These are phyloP conservation scores for Mesoclemmys tuberculata DNA, from an alignment of 2,113 vertebrate species.

Conservation along the genomic window DNA sequence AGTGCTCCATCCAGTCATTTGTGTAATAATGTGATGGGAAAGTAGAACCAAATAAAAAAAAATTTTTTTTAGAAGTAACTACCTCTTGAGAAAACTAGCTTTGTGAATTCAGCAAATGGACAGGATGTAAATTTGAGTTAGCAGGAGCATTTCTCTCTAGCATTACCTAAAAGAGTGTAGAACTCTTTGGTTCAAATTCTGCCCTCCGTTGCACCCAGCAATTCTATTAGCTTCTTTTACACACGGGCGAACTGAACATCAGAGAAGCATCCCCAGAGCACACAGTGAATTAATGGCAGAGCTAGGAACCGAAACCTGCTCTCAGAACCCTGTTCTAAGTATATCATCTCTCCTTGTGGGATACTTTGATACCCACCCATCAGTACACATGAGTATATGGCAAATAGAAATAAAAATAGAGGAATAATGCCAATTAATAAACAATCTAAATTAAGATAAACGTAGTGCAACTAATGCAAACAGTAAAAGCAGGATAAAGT, in stretches of 20 bases:
- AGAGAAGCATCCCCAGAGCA: not conserved
- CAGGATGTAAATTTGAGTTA: fast-evolving
- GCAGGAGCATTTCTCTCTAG: not conserved
- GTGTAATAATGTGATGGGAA: not conserved
- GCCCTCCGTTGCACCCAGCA: not conserved
- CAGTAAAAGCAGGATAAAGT: not conserved
- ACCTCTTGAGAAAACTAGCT: not conserved
- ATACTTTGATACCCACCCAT: not conserved
- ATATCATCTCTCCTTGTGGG: not conserved
- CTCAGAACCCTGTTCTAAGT: not conserved
- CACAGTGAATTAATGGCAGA: fast-evolving
- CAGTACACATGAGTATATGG: not conserved
- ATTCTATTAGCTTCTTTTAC: not conserved
- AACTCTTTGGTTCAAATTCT: not conserved
- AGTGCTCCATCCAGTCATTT: not conserved
- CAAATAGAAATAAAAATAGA: not conserved
- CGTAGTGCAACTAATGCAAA: not conserved
- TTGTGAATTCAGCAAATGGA: not conserved
- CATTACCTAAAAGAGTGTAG: fast-evolving
- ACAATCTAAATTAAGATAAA: not conserved
- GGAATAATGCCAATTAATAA: not conserved
- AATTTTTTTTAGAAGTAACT: not conserved
- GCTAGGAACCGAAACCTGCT: not conserved
- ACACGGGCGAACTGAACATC: not conserved
- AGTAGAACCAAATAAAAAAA: not conserved